Evolutionary conservation across 2,113 vertebrate species (phyloP), one percentile per base, ranked within the genome.

Genomic region (Elachura formosa): DNA sequence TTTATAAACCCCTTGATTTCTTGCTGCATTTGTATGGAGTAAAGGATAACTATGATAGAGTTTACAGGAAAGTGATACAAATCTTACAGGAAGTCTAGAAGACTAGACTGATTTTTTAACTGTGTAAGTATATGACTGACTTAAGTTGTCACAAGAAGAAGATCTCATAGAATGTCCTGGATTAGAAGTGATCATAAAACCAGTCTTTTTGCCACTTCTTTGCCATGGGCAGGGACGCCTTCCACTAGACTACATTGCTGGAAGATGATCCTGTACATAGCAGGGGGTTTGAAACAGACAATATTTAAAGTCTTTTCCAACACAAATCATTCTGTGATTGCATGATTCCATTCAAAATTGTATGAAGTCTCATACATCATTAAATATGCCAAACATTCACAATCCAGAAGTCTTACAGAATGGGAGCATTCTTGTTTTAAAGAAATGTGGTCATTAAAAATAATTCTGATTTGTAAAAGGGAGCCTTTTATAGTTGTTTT

Each of bases 221-320:
- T 78, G 17, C 25, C 14, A 19, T 12, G 49, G 36, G 4, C 28
- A 45, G 20, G 33, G 28, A 11, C 33, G 31, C 11, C 3, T 77
- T 25, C 43, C n/a, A 51, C 11, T 64, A 16, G 36, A 45, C 8
- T 28, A n/a, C 1, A 0, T 31, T 45, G 29, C 29, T 72, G 38
- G 40, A 58, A 38, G 5, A 2, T 41, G 6, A n/a, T 8, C 3
- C 14, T 71, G 14, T 15, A 21, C 22, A 25, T 26, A 38, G 14
- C 11, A 49, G 7, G 9, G 7, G 1, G 0, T 0, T 34, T 31
- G 62, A 36, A 59, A 12, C 25, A 66, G 10, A 43, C 12, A 34
- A 7, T 29, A 2, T 64, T 67, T 52, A 61, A 48, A 4, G 6
- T 80, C 5, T 7, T 19, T 61, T 84, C n/a, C 25, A 74, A 43